Evolutionary conservation across 2,888 invertebrate species (phyloP).

Genomic region (Ceriagrion tenellum): DNA sequence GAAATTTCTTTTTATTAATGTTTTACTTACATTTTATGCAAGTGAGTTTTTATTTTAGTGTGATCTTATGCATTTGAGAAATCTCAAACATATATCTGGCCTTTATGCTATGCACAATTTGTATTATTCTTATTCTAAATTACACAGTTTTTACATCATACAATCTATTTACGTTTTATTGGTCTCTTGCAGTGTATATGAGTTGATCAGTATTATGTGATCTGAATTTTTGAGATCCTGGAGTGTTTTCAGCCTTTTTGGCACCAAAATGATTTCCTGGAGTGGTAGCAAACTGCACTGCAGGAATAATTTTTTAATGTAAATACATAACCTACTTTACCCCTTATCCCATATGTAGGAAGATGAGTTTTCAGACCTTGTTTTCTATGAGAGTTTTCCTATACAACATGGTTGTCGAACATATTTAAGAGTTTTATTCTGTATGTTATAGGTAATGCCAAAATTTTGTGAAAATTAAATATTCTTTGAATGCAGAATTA

Average conservation of each 20-base stretch:
- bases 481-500: constrained; percentile 50
- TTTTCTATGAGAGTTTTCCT: constrained; percentile 66
- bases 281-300: constrained; percentile 15
- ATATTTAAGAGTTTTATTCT: constrained; percentile 46
- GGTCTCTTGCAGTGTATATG: constrained; percentile 41
- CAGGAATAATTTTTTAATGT: constrained; percentile 55
- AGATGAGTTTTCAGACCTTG: constrained; percentile 53
- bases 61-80: constrained; percentile 24
- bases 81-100: constrained; percentile 7
- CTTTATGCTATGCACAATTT: constrained; percentile 44
- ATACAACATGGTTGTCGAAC: constrained; percentile 51
- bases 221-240: constrained; percentile 49
- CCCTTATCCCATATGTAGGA: constrained; percentile 34
- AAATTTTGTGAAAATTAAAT: constrained; percentile 51
- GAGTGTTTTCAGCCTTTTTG: constrained; percentile 32
- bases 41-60: neutral
- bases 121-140: constrained; percentile 2
- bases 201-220: constrained; percentile 62
- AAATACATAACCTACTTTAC: neutral
- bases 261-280: constrained; percentile 19
- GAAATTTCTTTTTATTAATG: constrained; percentile 13
- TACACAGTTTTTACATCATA: neutral
- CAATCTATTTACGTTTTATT: neutral
- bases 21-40: constrained; percentile 7
- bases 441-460: constrained; percentile 35